These are phyloP conservation scores for Sitta europaea DNA, from an alignment of 2,113 vertebrate genomes.

Conservation along the genomic window DNA sequence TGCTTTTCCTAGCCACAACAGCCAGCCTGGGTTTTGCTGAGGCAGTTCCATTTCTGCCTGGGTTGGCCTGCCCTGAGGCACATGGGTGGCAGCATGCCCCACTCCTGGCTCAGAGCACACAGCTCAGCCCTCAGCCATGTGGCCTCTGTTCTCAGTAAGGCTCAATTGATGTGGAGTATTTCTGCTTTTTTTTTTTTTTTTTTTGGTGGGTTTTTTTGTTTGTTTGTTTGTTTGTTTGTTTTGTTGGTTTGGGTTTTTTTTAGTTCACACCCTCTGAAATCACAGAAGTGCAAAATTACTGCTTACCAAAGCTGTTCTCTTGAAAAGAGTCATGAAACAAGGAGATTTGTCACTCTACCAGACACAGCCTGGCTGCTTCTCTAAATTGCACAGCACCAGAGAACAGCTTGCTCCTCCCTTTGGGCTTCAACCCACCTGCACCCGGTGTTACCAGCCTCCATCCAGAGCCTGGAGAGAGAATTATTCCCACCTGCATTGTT, in stretches of 20 bases:
- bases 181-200: too few relatives aligned
- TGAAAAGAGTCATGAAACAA: constrained; percentile 23
- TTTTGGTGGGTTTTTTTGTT: neutral
- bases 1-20: neutral
- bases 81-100: accelerated
- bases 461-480: neutral
- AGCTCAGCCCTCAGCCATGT: neutral
- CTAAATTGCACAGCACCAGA: neutral
- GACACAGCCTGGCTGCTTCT: neutral
- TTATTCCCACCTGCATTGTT: neutral
- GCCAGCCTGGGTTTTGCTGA: neutral
- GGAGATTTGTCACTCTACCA: neutral
- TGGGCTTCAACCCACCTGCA: neutral
- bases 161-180: neutral
- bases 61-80: accelerated
- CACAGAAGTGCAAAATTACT: neutral
- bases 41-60: neutral
- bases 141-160: accelerated
- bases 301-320: constrained; percentile 17
- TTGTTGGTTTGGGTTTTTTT: neutral
- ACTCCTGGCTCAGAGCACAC: neutral
- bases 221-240: too few relatives aligned
- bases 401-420: neutral
- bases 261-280: constrained; percentile 7
- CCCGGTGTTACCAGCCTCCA: neutral